phyloP scores from a whole-genome alignment of 2,888 invertebrate species.

The Agrochola litura region DNA sequence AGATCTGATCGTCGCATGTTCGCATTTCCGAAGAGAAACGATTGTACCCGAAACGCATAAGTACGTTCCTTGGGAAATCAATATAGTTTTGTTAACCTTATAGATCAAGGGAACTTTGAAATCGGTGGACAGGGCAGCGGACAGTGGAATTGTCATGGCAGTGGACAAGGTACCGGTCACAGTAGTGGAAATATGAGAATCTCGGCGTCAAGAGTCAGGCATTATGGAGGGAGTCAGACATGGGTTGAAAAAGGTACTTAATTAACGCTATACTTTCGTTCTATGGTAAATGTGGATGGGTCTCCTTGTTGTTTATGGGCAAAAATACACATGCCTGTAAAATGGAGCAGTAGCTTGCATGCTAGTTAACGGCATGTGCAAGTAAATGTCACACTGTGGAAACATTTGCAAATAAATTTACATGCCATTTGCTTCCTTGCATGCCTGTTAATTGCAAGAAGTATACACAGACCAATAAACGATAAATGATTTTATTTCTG shows the following conservation, averaged over 20 bases:
- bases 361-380: too few species aligned
- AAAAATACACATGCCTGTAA: too few species aligned
- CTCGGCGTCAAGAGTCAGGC: neutral
- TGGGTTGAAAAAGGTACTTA: slow-evolving; percentile 39
- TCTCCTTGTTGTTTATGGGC: neutral
- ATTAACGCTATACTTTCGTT: neutral
- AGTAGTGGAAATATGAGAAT: slow-evolving; percentile 16
- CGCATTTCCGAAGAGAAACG: neutral
- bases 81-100: neutral
- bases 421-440: too few species aligned
- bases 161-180: slow-evolving; percentile 33
- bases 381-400: too few species aligned
- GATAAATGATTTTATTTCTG: too few species aligned
- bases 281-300: neutral
- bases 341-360: too few species aligned
- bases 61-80: neutral
- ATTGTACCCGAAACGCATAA: neutral
- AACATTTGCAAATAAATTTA: too few species aligned
- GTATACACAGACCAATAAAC: too few species aligned
- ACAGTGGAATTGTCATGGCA: neutral
- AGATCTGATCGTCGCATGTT: neutral
- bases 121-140: slow-evolving; percentile 52
- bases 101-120: slow-evolving; percentile 74
- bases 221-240: slow-evolving; percentile 21
- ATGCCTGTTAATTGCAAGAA: too few species aligned